Evolutionary conservation across 2,113 vertebrate species (phyloP).

Genomic region (Zapus hudsonius): DNA sequence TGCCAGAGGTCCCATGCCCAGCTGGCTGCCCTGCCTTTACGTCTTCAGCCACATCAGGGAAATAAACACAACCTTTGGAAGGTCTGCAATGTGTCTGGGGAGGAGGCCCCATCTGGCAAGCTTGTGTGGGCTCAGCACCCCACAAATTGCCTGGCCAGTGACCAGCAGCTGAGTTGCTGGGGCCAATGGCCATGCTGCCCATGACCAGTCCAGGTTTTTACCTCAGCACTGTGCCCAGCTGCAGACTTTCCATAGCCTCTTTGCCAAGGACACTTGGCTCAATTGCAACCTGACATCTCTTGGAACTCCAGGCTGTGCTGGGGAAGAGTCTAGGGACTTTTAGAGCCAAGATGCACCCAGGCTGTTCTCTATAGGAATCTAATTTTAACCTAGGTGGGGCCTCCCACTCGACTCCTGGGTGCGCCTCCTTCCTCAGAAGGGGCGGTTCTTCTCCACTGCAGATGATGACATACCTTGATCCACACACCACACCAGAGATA

Average conservation of each 20-base stretch:
- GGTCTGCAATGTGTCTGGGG: constrained; percentile 72
- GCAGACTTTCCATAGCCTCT: neutral
- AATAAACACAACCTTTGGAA: constrained; percentile 83
- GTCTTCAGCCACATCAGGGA: constrained; percentile 1
- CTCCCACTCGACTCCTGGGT: neutral
- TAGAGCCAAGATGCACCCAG: neutral
- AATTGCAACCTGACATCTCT: neutral
- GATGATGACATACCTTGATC: neutral
- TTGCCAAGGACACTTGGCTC: neutral
- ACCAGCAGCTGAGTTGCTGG: neutral
- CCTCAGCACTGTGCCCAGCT: neutral
- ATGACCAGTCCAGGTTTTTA: neutral
- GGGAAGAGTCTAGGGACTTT: neutral
- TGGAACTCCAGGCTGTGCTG: neutral
- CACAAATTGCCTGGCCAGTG: neutral
- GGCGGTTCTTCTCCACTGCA: neutral
- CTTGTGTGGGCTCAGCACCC: neutral
- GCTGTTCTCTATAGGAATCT: neutral
- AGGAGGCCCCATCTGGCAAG: constrained; percentile 18
- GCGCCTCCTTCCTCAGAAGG: neutral
- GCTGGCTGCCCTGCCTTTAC: constrained; percentile 2
- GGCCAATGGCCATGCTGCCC: neutral
- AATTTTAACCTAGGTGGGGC: neutral
- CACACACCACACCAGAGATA: neutral
- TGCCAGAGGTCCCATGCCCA: neutral